phyloP scores from a whole-genome alignment of 2,113 vertebrate species.

The Rynchops niger region DNA sequence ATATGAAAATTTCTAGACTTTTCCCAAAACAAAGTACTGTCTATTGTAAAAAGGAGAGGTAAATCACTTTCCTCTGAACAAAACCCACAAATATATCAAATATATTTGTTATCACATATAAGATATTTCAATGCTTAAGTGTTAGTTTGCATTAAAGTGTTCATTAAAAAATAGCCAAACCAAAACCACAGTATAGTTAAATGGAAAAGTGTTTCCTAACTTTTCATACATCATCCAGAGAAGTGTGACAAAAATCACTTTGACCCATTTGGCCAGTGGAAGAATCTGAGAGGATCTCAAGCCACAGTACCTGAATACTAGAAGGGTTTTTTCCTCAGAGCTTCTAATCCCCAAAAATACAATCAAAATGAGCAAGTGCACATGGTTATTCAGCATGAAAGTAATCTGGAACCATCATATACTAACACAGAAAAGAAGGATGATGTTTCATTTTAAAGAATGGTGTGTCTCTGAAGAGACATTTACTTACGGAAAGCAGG shows the following conservation, averaged over 20 bases:
- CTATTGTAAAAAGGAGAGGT: neutral
- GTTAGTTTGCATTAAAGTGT: accelerated
- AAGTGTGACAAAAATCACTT: neutral
- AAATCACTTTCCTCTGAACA: neutral
- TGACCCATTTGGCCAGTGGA: neutral
- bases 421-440: neutral
- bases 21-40: neutral
- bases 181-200: neutral
- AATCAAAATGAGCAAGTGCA: neutral
- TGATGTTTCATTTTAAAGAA: accelerated
- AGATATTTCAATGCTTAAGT: neutral
- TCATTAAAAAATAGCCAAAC: neutral
- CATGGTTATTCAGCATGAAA: accelerated
- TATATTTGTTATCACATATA: neutral
- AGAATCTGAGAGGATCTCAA: neutral
- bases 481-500: neutral
- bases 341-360: neutral
- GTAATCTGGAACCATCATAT: neutral
- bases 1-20: neutral
- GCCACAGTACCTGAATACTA: neutral
- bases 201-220: neutral
- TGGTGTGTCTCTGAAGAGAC: accelerated
- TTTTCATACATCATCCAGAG: neutral
- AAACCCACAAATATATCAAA: neutral
- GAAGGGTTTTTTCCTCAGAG: accelerated